phyloP scores from a whole-genome alignment of 2,113 vertebrate species.

The Pelmatolapia mariae region DNA sequence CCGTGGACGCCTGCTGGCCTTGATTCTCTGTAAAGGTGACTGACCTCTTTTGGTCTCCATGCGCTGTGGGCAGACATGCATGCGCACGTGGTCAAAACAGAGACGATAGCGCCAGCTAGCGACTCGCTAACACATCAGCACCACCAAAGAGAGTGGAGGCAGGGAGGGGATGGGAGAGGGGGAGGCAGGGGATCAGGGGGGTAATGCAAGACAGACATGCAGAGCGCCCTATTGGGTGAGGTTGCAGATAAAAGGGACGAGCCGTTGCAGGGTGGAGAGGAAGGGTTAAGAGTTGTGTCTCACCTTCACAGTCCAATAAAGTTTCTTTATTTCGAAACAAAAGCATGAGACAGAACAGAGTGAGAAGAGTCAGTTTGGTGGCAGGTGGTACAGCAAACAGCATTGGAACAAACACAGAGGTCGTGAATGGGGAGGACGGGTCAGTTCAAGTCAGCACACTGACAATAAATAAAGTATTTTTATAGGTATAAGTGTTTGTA shows the following conservation, averaged over 20 bases:
- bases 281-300: constrained; percentile 52
- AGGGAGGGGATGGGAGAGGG: neutral
- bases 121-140: constrained; percentile 1
- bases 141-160: constrained; percentile 13
- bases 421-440: constrained; percentile 5
- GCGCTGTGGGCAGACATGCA: constrained; percentile 41
- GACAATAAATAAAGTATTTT: neutral
- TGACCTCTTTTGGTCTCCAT: constrained; percentile 89
- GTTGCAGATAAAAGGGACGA: constrained; percentile 46
- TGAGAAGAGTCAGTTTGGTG: constrained; percentile 67
- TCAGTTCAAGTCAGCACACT: constrained; percentile 34
- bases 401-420: constrained; percentile 48
- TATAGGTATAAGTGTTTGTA: neutral
- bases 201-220: constrained; percentile 73
- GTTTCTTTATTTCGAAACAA: constrained; percentile 72
- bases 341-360: constrained; percentile 71
- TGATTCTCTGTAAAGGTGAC: constrained; percentile 93
- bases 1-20: constrained; percentile 42
- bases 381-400: constrained; percentile 25
- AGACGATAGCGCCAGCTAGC: neutral
- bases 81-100: neutral
- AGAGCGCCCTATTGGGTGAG: constrained; percentile 59
- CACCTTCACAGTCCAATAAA: constrained; percentile 77
- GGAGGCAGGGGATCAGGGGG: neutral
- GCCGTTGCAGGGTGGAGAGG: constrained; percentile 51